Percentiles rank a stretch among this genome's conserved stretches.
These are phyloP conservation scores for Cecropterus lyciades DNA, from an alignment of 1,140 invertebrate species.

Conservation along the genomic window DNA sequence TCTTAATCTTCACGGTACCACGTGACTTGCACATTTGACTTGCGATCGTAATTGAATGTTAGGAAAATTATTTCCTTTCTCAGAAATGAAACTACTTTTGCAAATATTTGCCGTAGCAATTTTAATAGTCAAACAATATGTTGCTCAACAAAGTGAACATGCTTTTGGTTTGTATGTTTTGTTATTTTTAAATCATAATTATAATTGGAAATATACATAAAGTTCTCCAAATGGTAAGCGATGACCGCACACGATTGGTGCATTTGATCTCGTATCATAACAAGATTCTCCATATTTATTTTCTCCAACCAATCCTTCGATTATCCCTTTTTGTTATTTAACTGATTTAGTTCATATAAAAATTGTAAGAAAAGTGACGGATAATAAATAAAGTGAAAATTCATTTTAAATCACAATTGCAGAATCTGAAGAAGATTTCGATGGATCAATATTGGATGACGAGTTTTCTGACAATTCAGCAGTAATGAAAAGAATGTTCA, in stretches of 20 bases:
- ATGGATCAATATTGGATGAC: slow-evolving; percentile 30
- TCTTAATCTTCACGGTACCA: slow-evolving; percentile 24
- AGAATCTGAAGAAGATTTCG: slow-evolving; percentile 20
- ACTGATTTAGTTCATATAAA: no score
- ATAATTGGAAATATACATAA: no score
- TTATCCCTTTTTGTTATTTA: no score
- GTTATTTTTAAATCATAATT: slow-evolving; percentile 18
- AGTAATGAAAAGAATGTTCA: slow-evolving; percentile 11
- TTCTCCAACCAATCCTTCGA: no score
- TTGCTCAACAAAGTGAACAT: slow-evolving; percentile 10
- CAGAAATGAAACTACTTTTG: slow-evolving; percentile 44
- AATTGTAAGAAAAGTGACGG: no score
- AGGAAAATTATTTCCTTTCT: slow-evolving; percentile 26
- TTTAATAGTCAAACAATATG: slow-evolving; percentile 14
- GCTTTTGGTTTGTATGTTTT: slow-evolving; percentile 18
- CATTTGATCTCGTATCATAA: no score
- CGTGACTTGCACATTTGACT: slow-evolving; percentile 38
- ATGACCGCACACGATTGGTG: no score
- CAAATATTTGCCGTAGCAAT: slow-evolving; percentile 31
- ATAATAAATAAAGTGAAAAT: no score
- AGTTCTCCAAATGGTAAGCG: no score
- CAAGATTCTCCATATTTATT: no score
- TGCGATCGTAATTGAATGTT: slow-evolving; percentile 38
- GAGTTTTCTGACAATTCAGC: neutral
- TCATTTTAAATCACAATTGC: no score